Evolutionary conservation across 2,797 vertebrate genomes (phyloP).

Genomic region (Centroberyx gerrardi): DNA sequence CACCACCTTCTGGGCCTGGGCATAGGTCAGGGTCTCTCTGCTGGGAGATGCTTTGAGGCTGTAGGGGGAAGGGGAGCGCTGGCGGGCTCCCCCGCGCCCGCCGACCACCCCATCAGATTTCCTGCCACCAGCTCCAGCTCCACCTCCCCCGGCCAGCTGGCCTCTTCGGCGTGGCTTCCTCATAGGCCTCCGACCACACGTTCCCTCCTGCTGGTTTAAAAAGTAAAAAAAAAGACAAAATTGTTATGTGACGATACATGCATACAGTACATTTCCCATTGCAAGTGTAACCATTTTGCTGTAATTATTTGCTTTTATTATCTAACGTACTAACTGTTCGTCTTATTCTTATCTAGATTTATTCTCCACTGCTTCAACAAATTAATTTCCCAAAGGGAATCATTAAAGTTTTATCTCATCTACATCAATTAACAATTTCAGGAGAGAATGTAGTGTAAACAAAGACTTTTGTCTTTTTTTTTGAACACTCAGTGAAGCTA

Average conservation of each 20-base stretch:
- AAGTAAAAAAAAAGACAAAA: constrained; percentile 27
- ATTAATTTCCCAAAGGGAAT: neutral
- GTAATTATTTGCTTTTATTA: neutral
- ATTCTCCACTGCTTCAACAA: neutral
- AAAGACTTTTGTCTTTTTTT: too few relatives aligned
- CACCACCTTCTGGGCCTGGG: constrained; percentile 95
- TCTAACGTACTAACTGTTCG: neutral
- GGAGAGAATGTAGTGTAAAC: too few relatives aligned
- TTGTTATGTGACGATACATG: neutral
- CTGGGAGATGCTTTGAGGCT: constrained; percentile 92
- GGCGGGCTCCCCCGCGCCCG: constrained; percentile 82
- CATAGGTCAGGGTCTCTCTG: constrained; percentile 93
- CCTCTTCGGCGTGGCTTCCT: constrained; percentile 94
- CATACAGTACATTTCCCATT: too few relatives aligned
- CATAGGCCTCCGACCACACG: constrained; percentile 86
- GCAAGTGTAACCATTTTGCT: too few relatives aligned
- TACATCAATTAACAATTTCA: too few relatives aligned
- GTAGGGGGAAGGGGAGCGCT: constrained; percentile 93
- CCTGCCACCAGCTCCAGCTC: constrained; percentile 68
- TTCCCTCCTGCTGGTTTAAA: constrained; percentile 65
- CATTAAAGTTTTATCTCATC: too few relatives aligned
- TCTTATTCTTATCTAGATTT: neutral
- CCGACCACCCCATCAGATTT: constrained; percentile 84
- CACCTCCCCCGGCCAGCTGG: constrained; percentile 84
- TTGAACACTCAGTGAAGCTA: too few relatives aligned